Evolutionary conservation across 2,888 invertebrate species (phyloP).

Genomic region (Cataglyphis cursor): DNA sequence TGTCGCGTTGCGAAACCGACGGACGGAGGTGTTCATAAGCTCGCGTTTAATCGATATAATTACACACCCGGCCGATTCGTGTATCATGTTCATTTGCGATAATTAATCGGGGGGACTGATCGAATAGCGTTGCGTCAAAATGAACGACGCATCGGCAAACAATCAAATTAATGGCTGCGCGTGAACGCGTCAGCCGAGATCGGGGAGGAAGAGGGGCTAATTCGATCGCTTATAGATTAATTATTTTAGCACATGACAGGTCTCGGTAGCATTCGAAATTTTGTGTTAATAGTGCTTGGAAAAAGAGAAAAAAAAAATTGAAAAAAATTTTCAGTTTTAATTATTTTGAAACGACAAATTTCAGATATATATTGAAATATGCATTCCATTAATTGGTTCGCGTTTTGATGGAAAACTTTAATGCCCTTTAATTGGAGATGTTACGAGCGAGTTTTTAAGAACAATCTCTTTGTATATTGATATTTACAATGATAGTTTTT

Average conservation of each 20-base stretch:
- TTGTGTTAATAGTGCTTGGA: constrained; percentile 5
- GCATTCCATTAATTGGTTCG: not conserved
- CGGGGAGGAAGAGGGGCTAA: not conserved
- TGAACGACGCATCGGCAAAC: constrained; percentile 28
- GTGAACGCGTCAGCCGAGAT: not conserved
- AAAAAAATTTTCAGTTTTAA: not conserved
- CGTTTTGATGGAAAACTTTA: not conserved
- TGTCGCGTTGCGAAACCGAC: constrained; percentile 43
- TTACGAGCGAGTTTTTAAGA: not conserved
- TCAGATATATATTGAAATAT: constrained; percentile 1
- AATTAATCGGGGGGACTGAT: constrained; percentile 27
- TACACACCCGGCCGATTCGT: constrained; percentile 30
- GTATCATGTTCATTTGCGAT: constrained; percentile 21
- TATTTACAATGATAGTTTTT: constrained; percentile 19
- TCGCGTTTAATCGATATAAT: constrained; percentile 45
- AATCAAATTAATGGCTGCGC: constrained; percentile 28
- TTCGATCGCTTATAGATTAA: constrained; percentile 27
- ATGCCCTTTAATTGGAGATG: constrained; percentile 3
- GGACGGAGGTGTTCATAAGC: constrained; percentile 48
- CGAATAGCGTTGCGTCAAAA: constrained; percentile 7
- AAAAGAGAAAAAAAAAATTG: not conserved
- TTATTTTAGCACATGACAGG: constrained; percentile 40
- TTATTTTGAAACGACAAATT: constrained; percentile 7
- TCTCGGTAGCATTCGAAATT: constrained; percentile 44
- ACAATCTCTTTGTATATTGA: not conserved